Percentiles rank a stretch among this genome's conserved stretches.
Conservation (phyloP, 2,797 vertebrate species). For the Potorous gilbertii region DNA sequence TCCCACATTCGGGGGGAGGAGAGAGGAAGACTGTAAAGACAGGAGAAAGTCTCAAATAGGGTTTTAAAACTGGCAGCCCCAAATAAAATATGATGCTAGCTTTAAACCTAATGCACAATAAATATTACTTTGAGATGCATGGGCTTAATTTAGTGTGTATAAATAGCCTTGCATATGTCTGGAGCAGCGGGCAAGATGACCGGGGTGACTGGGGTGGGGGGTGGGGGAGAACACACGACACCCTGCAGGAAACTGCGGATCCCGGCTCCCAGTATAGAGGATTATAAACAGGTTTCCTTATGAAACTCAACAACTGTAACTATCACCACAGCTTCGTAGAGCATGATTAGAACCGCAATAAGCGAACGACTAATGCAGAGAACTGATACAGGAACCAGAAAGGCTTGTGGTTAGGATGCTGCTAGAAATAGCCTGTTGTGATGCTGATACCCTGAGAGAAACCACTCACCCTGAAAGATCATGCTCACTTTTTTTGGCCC, state of each 20-base stretch:
- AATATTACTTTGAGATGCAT: conserved; percentile 56
- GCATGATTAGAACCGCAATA: neutral
- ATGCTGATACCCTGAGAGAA: conserved; percentile 37
- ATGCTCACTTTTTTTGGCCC: neutral
- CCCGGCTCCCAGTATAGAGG: neutral
- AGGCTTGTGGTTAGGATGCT: neutral
- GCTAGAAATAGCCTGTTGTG: neutral
- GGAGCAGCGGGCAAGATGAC: neutral
- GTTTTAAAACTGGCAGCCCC: conserved; percentile 67
- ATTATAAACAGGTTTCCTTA: conserved; percentile 1
- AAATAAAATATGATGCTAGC: conserved; percentile 70
- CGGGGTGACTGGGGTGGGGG: neutral
- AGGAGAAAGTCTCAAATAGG: conserved; percentile 55
- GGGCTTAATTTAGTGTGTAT: conserved; percentile 68
- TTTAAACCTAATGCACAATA: conserved; percentile 56
- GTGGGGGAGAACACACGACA: neutral
- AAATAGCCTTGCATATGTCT: neutral
- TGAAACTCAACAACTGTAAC: neutral
- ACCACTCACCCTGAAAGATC: neutral
- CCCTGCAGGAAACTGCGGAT: neutral
- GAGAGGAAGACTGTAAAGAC: neutral
- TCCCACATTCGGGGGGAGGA: conserved; percentile 39
- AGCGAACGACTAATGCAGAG: neutral
- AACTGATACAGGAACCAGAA: neutral
- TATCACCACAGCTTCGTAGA: neutral